Evolutionary conservation across 2,888 invertebrate genomes (phyloP), one percentile per base, ranked within the genome.

Genomic region (Drosophila pseudotalamancana): DNA sequence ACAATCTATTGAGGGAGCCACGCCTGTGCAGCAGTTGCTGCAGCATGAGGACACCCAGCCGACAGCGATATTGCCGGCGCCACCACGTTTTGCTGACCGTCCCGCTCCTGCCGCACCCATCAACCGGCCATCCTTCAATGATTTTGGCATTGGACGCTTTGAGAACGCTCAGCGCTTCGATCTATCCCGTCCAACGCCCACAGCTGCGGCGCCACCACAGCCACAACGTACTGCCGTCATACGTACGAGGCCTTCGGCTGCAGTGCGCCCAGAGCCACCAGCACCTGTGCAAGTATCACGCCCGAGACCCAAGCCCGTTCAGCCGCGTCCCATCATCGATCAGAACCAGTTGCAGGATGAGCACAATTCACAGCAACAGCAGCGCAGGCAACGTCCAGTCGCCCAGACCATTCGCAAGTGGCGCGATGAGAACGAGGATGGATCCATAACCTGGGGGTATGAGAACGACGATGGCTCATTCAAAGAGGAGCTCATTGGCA

Each of bases 401-500:
- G 94, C 95, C 19, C 95, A 95, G 90, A 94, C 94, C 65, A 92
- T 94, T 70, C 92, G 94, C 53, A 94, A 94, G 88, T 97, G 94
- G 92, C 94, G 95, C 49, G 96, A 96, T 37, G 96, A 96, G 89
- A 96, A 96, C 86, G 91, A 91, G 40, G 92, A 92, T 55, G 96
- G 96, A 34, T 96, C 95, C 88, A 97, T 97, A 79, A 95, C 95
- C 0, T 97, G 97, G 97, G 97, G 97, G 45, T 97, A 95, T 87
- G 96, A 97, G 90, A 96, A 97, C 89, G 96, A 96, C 80, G 97
- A 97, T 85, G 97, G 97, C 18, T 95, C 96, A 1, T 97, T 95
- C 91, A 97, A 97, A 89, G 96, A 97, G 89, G 96, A 97, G 92
- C 93, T 94, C 6, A 95, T 96, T 76, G 97, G 97, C 39, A 92